Base-by-base conservation (phyloP, 2,888 invertebrate species). In the Chesias legatella region DNA sequence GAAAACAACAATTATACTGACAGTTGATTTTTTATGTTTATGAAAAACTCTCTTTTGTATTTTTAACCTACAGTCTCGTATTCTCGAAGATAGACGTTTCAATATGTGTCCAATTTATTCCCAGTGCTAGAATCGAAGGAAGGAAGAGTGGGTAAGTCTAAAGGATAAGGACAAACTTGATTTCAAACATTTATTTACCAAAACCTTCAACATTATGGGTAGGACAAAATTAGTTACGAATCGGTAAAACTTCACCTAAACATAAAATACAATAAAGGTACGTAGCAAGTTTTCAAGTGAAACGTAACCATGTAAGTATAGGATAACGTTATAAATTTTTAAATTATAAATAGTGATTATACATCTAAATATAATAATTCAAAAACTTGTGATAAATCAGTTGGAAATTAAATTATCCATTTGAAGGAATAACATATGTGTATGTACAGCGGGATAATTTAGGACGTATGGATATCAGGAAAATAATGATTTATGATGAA, bases 171-270 rank as follows among this genome's bases (percentile, higher is more conserved):
- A 51, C 49, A 49, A 43, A 39, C 45, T 49, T 49, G 37, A 37
- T 48, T 27, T 49, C 29, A 46, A 49, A 51, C 48, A 47, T 47
- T 54, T 54, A 54, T 54, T 54, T 48, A 49, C 48, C 45, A 51
- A 49, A 43, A 53, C 37, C 33, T 32, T 43, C 41, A 46, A 39
- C 33, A 50, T 40, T 44, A 48, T 39, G 45, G 33, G 32, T 34
- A 47, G 33, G 33, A 46, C 43, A 50, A 34, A 48, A 46, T 44
- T 33, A 40, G 10, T 24, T 9, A 6, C 7, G 13, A 40, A 41
- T 39, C 35, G 30, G 40, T 42, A 43, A 47, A 42, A 51, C 23
- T 30, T 39, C 30, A 32, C 31, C 37, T 44, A 38, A 45, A 49
- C 31, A 42, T 25, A 42, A 46, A 37, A 48, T 40, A 52, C 46